Conservation (phyloP, 2,888 invertebrate genomes). For the Gibbula magus region DNA sequence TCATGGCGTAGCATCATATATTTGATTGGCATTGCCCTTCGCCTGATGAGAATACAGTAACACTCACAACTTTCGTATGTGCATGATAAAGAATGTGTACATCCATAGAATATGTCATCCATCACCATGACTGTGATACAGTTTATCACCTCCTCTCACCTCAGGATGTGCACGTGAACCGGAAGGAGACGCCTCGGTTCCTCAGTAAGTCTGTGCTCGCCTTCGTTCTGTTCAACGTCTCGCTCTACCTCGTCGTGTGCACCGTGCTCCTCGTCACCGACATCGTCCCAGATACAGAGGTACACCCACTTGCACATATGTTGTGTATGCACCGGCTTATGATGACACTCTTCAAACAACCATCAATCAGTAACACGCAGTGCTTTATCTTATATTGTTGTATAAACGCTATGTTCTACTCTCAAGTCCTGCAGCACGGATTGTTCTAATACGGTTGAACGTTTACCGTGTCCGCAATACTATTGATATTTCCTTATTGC, state of each 20-base stretch:
- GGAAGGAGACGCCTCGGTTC: constrained; percentile 41
- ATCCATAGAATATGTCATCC: no score
- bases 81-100: neutral
- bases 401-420: no score
- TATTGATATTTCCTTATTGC: no score
- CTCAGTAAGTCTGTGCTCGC: constrained; percentile 51
- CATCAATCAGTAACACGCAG: no score
- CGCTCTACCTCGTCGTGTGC: constrained; percentile 42
- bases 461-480: no score
- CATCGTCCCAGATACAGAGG: constrained; percentile 29
- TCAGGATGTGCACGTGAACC: constrained; percentile 48
- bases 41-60: no score
- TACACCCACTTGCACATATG: neutral
- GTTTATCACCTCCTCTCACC: neutral
- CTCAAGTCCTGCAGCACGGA: no score
- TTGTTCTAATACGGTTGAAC: no score
- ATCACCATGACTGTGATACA: neutral
- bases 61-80: neutral
- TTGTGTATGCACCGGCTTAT: neutral
- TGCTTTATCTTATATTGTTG: no score
- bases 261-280: constrained; percentile 42
- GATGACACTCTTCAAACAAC: no score
- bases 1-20: no score
- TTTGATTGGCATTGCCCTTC: no score
- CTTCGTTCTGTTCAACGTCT: constrained; percentile 46